Conservation (phyloP, 2,113 vertebrate genomes). For the Nesogale talazaci region DNA sequence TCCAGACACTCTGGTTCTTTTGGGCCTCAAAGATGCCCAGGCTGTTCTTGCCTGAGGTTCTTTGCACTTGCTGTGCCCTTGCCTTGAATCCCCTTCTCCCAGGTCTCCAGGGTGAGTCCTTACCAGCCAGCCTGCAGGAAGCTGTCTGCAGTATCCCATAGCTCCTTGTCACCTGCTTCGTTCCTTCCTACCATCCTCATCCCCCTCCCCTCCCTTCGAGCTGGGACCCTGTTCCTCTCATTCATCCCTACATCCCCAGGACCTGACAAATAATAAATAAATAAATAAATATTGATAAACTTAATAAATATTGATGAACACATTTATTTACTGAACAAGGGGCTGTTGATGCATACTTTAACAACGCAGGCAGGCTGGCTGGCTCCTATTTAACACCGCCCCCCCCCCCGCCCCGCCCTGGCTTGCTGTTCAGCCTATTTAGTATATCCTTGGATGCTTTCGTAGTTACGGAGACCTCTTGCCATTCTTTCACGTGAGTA, state of each 20-base stretch:
- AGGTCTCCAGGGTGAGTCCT: background rate
- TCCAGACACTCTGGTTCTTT: background rate
- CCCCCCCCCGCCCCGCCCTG: no score
- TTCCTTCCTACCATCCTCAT: background rate
- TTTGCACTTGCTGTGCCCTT: background rate
- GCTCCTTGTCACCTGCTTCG: background rate
- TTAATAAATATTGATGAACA: background rate
- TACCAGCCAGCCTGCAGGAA: background rate
- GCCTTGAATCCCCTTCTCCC: background rate
- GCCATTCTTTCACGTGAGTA: background rate
- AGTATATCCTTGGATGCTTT: background rate
- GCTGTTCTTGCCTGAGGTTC: accelerated
- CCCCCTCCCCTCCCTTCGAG: background rate
- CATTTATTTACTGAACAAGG: background rate
- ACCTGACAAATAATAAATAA: background rate
- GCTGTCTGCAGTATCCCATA: accelerated
- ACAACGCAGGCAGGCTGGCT: accelerated
- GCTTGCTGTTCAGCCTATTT: background rate
- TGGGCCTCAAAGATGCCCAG: no score
- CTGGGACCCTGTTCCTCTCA: background rate
- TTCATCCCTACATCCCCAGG: background rate
- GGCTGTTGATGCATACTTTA: accelerated
- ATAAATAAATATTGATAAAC: background rate
- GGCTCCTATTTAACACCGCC: background rate
- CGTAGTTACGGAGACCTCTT: background rate